Evolutionary conservation across 2,113 vertebrate genomes (phyloP).

Genomic region (Proteles cristata): DNA sequence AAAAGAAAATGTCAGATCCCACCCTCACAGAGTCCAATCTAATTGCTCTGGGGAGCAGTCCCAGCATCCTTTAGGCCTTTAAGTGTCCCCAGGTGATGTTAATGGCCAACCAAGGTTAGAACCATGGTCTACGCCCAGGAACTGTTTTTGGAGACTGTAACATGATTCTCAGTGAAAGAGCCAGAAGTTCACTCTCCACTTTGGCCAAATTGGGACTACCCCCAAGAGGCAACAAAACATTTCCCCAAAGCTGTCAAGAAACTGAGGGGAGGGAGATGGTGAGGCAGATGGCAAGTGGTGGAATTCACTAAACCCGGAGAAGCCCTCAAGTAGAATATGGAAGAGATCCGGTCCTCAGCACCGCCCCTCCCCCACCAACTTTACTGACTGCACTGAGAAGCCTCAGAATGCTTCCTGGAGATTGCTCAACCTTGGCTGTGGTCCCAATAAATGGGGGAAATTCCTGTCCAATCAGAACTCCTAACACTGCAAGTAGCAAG

Average conservation of each 20-base stretch:
- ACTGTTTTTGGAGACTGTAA: neutral
- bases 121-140: neutral
- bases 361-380: neutral
- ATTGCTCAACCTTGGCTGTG: constrained; percentile 29
- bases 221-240: neutral
- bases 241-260: neutral
- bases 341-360: neutral
- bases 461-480: constrained; percentile 50
- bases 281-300: neutral
- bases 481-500: constrained; percentile 23
- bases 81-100: neutral
- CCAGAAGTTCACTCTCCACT: neutral
- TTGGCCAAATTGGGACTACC: neutral
- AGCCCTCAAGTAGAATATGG: neutral
- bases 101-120: neutral
- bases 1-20: neutral
- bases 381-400: neutral
- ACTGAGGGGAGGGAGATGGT: neutral
- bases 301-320: neutral
- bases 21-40: neutral
- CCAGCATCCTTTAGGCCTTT: neutral
- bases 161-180: neutral
- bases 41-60: neutral
- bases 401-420: constrained; percentile 55
- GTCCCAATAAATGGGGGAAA: constrained; percentile 62